A percentile compares a stretch with the other conserved stretches of the same genome.
phyloP scores from a whole-genome alignment of 2,113 vertebrate species.

The Peucedramus taeniatus region DNA sequence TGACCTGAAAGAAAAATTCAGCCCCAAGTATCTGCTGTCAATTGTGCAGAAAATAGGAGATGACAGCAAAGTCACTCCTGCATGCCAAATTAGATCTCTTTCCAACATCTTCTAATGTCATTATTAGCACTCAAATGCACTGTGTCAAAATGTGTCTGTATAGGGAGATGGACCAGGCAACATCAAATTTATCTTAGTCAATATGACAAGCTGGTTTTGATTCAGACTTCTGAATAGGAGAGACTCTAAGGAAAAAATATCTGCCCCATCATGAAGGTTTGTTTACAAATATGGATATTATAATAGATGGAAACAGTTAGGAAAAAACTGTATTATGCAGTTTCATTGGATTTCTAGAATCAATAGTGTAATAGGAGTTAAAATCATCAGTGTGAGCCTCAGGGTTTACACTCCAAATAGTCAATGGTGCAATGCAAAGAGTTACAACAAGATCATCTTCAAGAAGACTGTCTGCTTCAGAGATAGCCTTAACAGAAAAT shows the following conservation, averaged over 20 bases:
- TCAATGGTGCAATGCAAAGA: neutral
- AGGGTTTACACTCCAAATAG: neutral
- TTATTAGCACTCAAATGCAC: constrained; percentile 84
- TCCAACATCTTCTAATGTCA: constrained; percentile 83
- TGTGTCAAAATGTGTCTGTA: constrained; percentile 77
- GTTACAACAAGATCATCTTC: neutral
- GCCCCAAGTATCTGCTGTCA: constrained; percentile 81
- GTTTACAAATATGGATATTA: neutral
- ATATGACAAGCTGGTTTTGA: constrained; percentile 71
- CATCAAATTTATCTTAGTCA: constrained; percentile 65
- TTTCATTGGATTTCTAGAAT: neutral
- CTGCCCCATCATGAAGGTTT: constrained; percentile 3
- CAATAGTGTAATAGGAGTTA: neutral
- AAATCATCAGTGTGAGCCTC: neutral
- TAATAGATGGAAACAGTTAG: neutral
- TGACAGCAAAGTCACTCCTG: constrained; percentile 81
- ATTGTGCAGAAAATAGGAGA: constrained; percentile 82
- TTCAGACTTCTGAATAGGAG: constrained; percentile 30
- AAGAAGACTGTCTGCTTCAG: neutral
- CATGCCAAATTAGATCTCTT: constrained; percentile 81
- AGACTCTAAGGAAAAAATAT: neutral
- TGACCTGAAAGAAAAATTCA: constrained; percentile 82
- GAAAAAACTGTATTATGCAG: neutral
- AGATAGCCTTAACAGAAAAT: neutral
- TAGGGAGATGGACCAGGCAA: constrained; percentile 69